Evolutionary conservation across 2,113 vertebrate genomes (phyloP), one percentile per base, ranked within the genome.

Genomic region (Anguilla japonica): DNA sequence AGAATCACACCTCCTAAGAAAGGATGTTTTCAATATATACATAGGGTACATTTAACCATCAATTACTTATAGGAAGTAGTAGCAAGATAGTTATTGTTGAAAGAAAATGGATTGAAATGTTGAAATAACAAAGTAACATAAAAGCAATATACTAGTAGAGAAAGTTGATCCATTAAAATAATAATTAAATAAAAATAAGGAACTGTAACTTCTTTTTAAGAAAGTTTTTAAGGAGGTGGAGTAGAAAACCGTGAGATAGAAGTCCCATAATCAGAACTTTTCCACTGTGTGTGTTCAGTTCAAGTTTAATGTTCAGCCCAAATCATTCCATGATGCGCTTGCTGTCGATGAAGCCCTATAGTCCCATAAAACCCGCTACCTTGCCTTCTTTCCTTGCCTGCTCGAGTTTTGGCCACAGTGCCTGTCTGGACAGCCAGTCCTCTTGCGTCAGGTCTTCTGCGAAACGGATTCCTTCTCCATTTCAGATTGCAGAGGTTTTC

Each of bases 391-490:
- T 84, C 46, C 81, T 86, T 15, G 50, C 81, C 75, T 86, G 63
- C 71, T 86, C 46, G 11, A 88, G 85, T 39, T 34, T 56, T 57
- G 81, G 71, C 84, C 81, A 85, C 63, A 75, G 46, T 0, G 46
- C 71, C 50, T 39, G 43, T 53, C 40, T 79, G 5, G 82, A 40
- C 82, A 40, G 46, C 39, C 81, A 40, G 50, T 88, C 84, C 50
- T 84, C 85, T 34, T 79, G 67, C 26, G 82, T 79, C 22, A 79
- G 15, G 53, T 84, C 67, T 40, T 87, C 75, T 6, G 57, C 39
- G 40, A 81, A 84, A 11, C 83, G 14, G 20, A 88, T 86, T 60
- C 85, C 82, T 46, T 20, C 60, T 41, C 86, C 88, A 39, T 79
- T 83, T 81, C 84, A 86, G 3, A 86, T 40, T 22, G 4, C 22